Evolutionary conservation across 2,888 invertebrate species (phyloP), one percentile per base, ranked within the genome.

Genomic region (Protophormia terraenovae): DNA sequence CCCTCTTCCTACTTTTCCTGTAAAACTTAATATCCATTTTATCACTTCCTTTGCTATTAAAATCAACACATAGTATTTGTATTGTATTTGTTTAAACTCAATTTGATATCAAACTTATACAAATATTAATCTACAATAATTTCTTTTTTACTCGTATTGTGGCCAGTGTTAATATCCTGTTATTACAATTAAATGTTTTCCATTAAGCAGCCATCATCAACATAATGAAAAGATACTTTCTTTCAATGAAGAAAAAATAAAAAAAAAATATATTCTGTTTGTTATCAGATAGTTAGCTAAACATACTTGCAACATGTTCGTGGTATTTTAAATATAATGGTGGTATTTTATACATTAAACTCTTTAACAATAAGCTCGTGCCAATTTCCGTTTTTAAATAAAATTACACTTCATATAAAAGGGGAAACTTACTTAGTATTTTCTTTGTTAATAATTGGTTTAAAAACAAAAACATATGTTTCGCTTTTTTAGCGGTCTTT

Each of bases 161-260:
- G 88, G 89, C 50, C 58, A 85, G 85, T 85, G 85, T 85, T 82
- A 85, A 85, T 82, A 82, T 85, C 85, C 85, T 82, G 85, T 71
- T 78, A 85, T 85, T 85, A 82, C 75, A 64, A 85, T 55, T 55
- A 82, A 85, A 79, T 60, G 71, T 47, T 73, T 58, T 71, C 69
- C 85, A 85, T 82, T 85, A 69, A 62, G 41, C 62, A 81, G 45
- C 72, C 84, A 77, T 80, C 72, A 55, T 38, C 53, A 38, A 3
- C 32, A 32, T 38, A 14, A 27, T 45, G 24, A 79, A 73, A 67
- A 45, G 16, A 66, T 35, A 67, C 53, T 73, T 73, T 66, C 80
- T 73, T 67, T 47, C 35, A 32, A 12, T 41, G 53, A 7, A 35
- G 10, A 27, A 32, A 45, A 5, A 22, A 29, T 10, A 38, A 19